Conservation (phyloP, 2,797 vertebrate species). For the Tauraco hartlaubi region DNA sequence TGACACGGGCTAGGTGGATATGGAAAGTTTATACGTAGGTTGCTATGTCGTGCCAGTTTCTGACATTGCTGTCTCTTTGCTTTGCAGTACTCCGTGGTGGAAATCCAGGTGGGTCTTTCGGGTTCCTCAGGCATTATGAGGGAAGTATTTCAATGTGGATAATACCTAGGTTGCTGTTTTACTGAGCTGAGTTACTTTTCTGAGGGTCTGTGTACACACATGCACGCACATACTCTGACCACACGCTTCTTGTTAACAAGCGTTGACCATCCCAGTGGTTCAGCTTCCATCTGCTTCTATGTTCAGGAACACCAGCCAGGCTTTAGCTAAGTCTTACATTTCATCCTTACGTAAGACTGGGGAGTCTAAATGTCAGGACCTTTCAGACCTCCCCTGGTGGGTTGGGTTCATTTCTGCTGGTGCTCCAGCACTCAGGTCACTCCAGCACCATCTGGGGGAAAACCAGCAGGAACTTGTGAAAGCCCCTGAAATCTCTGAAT, state of each 20-base stretch:
- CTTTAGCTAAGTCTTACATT: not conserved
- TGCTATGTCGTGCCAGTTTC: not conserved
- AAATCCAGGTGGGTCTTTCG: conserved; percentile 59
- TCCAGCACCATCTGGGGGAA: not conserved
- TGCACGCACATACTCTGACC: not conserved
- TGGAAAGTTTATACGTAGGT: not conserved
- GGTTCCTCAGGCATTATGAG: not conserved
- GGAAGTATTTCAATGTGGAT: not conserved
- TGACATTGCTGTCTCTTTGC: conserved; percentile 30
- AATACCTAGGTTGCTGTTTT: not conserved
- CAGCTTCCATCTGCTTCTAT: not conserved
- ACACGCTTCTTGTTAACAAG: not conserved
- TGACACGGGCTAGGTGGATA: not conserved
- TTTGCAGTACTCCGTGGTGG: conserved; percentile 61
- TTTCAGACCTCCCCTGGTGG: not conserved
- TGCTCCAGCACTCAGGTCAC: not conserved
- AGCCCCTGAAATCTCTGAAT: not conserved
- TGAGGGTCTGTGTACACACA: not conserved
- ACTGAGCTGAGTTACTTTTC: not conserved
- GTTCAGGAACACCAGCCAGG: not conserved
- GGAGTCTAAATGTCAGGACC: not conserved
- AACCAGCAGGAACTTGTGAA: not conserved
- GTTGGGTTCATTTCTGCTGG: not conserved
- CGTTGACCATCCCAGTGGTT: not conserved
- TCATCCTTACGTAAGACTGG: not conserved